A percentile compares a stretch with the other conserved stretches of the same genome.
These are phyloP conservation scores for Cnemophilus loriae DNA, from an alignment of 2,113 vertebrate genomes.

Conservation along the genomic window DNA sequence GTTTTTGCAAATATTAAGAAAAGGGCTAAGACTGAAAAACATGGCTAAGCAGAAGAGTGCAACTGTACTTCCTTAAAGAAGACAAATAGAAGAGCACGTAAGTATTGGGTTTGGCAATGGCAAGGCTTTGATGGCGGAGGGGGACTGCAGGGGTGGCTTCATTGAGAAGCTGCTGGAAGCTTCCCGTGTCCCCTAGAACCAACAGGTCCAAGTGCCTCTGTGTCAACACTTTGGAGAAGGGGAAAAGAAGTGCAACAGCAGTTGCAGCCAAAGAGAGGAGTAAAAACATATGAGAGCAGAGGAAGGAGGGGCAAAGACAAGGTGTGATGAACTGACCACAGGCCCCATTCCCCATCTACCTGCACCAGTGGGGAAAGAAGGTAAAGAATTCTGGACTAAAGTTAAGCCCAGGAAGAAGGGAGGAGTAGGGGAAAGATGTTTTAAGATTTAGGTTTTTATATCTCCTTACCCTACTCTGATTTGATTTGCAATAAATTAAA, in stretches of 20 bases:
- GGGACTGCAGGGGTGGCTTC: background rate
- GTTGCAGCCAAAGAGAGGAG: background rate
- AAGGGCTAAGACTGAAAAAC: background rate
- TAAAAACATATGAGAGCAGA: background rate
- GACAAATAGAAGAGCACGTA: background rate
- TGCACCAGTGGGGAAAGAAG: background rate
- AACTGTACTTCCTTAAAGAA: too few species aligned
- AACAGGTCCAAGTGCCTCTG: background rate
- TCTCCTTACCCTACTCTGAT: background rate
- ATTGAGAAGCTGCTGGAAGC: background rate
- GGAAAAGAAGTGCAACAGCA: background rate
- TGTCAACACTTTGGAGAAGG: background rate
- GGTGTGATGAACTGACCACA: background rate
- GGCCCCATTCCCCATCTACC: background rate
- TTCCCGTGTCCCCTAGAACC: background rate
- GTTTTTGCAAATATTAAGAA: background rate
- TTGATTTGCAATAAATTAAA: background rate
- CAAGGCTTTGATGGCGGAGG: background rate
- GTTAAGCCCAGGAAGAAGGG: background rate
- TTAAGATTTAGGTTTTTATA: background rate
- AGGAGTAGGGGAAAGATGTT: background rate
- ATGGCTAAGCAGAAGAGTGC: background rate
- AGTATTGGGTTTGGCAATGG: background rate
- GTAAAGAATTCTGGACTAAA: background rate
- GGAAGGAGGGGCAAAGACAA: background rate